Conservation (phyloP, 2,797 vertebrate species). For the Ceryle rudis region DNA sequence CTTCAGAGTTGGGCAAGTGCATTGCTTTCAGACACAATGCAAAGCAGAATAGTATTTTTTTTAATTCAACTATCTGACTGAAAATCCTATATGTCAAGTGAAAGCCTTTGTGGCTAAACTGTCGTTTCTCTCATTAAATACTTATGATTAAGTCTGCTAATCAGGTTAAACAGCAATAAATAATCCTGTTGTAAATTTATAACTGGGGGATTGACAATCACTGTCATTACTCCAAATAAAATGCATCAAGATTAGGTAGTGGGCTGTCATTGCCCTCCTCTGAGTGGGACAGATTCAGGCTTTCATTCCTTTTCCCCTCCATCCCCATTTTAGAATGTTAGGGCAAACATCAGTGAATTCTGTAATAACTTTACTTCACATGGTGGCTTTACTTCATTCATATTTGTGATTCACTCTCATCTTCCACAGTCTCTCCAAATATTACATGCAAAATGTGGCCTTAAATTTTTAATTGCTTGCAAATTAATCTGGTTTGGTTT, state of each 20-base stretch:
- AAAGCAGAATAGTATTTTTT: neutral
- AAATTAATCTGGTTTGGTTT: neutral
- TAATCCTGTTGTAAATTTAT: neutral
- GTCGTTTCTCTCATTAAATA: neutral
- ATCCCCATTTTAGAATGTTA: neutral
- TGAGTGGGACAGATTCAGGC: constrained; percentile 31
- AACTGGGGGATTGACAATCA: neutral
- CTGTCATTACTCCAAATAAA: neutral
- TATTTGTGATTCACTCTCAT: neutral
- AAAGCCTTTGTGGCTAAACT: neutral
- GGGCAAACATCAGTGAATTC: neutral
- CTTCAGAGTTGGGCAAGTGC: constrained; percentile 26
- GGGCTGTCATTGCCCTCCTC: constrained; percentile 23
- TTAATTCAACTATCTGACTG: neutral
- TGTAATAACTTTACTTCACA: neutral
- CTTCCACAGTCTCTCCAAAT: neutral
- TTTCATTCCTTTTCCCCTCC: neutral
- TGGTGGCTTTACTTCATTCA: neutral
- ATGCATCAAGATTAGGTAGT: neutral
- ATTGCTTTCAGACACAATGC: neutral
- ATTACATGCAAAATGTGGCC: neutral
- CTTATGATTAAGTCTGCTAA: neutral
- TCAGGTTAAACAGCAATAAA: neutral
- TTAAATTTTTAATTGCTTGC: neutral
- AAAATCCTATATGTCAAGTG: neutral